phyloP scores from a whole-genome alignment of 2,888 invertebrate genomes.

The Leptinotarsa rubiginosa region DNA sequence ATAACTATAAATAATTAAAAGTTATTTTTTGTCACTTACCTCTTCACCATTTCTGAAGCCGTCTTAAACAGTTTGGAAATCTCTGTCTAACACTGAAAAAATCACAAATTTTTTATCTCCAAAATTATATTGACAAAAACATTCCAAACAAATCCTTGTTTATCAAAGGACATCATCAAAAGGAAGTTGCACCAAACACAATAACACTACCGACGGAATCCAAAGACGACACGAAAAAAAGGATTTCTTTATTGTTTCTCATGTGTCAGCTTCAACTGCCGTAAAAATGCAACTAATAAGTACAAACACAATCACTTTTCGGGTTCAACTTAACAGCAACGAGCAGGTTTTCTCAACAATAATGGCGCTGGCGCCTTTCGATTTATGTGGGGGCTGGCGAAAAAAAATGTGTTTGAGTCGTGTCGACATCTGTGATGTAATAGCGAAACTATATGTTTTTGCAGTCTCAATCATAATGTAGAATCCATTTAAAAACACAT shows the following conservation, averaged over 20 bases:
- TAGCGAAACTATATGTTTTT: neutral
- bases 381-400: conserved; percentile 39
- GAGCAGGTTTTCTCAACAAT: conserved; percentile 48
- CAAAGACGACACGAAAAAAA: conserved; percentile 11
- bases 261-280: neutral
- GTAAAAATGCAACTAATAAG: conserved; percentile 19
- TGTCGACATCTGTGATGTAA: conserved; percentile 28
- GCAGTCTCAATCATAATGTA: neutral
- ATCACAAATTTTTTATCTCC: conserved; percentile 38
- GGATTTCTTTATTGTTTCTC: neutral
- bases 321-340: conserved; percentile 24
- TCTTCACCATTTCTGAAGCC: conserved; percentile 67
- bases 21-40: conserved; percentile 54
- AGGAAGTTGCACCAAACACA: conserved; percentile 41
- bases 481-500: neutral
- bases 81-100: conserved; percentile 39
- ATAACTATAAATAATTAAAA: neutral
- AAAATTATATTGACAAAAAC: conserved; percentile 24
- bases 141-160: conserved; percentile 45
- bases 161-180: conserved; percentile 47
- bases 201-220: conserved; percentile 34
- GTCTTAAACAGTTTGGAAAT: conserved; percentile 62
- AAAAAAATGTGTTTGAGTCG: neutral
- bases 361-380: conserved; percentile 53
- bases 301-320: conserved; percentile 30